Evolutionary conservation across 1,140 invertebrate genomes (phyloP), one percentile per base, ranked within the genome.

Genomic region (Chymomyza costata): DNA sequence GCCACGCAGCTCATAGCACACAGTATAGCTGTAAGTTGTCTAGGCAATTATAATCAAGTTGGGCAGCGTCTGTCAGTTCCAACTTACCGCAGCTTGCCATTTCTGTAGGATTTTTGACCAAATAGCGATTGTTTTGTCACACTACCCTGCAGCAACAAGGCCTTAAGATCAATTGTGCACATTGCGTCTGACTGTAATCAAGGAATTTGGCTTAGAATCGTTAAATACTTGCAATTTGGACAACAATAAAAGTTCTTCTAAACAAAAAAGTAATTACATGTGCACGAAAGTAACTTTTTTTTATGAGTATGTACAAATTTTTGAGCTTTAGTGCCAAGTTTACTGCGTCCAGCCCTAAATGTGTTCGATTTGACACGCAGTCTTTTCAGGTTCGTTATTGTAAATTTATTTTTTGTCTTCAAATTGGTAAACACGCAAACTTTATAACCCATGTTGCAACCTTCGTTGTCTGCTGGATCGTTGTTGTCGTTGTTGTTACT

Each of bases 321-420:
- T n/a, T 7, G 14, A 17, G 10, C 13, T 28, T 11, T 52, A 3
- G 40, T 41, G 28, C 17, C 35, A 32, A 41, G 38, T 34, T 60
- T 10, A 16, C 32, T 30, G 51, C 57, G 39, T 48, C 45, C 39
- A 45, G 44, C 51, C 51, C 28, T 45, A 61, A 60, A 57, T 61
- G 40, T 61, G 53, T 61, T 61, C 53, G 40, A 56, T 61, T 56
- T 55, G 48, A 69, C 70, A 74, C 70, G 69, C 73, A 76, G 50
- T 57, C 69, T 60, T 55, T 61, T 59, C 51, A 8, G 21, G 3
- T 61, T 49, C n/a, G n/a, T n/a, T n/a, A n/a, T n/a, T n/a, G n/a
- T n/a, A 28, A 56, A 35, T 57, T 56, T n/a, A n/a, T n/a, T n/a
- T n/a, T n/a, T n/a, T 50, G 56, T 54, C 56, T 58, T 35, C 41